Evolutionary conservation across 2,888 invertebrate genomes (phyloP), one percentile per base, ranked within the genome.

Genomic region (Rhorus exstirpatorius): DNA sequence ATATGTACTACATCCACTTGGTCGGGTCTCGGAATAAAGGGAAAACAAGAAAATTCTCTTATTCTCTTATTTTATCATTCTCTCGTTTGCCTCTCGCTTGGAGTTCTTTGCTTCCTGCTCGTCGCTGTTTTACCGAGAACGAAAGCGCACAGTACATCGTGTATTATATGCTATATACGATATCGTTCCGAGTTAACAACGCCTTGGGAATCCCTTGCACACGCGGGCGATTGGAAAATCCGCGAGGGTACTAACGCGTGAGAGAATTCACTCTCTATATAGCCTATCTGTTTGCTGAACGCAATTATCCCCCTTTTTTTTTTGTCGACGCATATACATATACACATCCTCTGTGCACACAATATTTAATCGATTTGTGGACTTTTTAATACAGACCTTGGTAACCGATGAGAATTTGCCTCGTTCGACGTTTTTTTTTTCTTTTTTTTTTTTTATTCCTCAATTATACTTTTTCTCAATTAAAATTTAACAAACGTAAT

Each of bases 201-300:
- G 74, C 55, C 55, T 26, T 55, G 53, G 44, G 78, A 81, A 81
- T 78, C 81, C 49, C 68, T 55, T 61, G 77, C 67, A 72, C 70
- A 71, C 81, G 24, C 26, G 53, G 41, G 26, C 49, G 63, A 78
- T 78, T 74, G 74, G 74, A 63, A 78, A 77, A 81, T 81, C 77
- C 68, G 68, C 74, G 78, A 74, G 81, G 55, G 61, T 74, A 74
- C 68, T 74, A 72, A 74, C 77, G 74, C 78, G 78, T 81, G 81
- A 81, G 78, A 81, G 81, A 81, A 81, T 81, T 19, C 72, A 24
- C 67, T 58, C 71, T 58, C 71, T 67, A 7, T 19, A 49, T 60
- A 35, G 35, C 31, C 41, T 60, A 68, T 49, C 55, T 21, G 58
- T 68, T 51, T 38, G 71, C 51, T 58, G 35, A 68, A 38, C 61